Base-by-base conservation (phyloP, 1,140 invertebrate genomes). In the Drosophila nasuta region DNA sequence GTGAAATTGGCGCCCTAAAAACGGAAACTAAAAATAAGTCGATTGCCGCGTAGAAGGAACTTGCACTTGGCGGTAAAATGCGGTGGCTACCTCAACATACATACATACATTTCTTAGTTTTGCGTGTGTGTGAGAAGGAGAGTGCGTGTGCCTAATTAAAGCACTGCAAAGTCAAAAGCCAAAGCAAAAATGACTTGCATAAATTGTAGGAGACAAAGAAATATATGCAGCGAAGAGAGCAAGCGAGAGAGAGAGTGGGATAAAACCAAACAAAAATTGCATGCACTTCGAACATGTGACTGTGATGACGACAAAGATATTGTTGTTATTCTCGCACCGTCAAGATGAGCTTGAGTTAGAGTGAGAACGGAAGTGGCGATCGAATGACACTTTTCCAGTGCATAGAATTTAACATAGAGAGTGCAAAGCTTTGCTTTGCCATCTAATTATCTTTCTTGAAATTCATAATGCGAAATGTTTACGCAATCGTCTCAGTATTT, bases 231-330 rank as follows among this genome's bases (percentile, higher is more conserved):
- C 54, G 45, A 25, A 3, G 13, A 49, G 13, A 49, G 30, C 2
- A 38, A 63, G 30, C 2, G 45, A 63, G 51, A 56, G 56, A 13
- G 13, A 56, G 51, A 48, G 15, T 45, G 41, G 46, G 17, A 63
- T 54, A 48, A 35, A 20, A 81, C 28, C 28, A 48, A 66, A 62
- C 54, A 68, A 76, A 73, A 71, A 64, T 48, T 65, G 85, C 58
- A 76, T 78, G 75, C 82, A 75, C 11, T 71, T 20, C 38, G 65
- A 90, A 83, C 85, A 89, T 89, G 86, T 89, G 85, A 88, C 86
- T 58, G 10, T 64, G 60, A 73, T 80, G 82, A 77, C 82, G 72
- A 56, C 48, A 56, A 41, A 38, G 35, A 33, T 59, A 41, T 10
- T 46, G 15, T 54, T 62, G 51, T 72, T 30, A 7, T 49, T 57